Conservation (phyloP, 2,113 vertebrate species). For the Noctilio leporinus region DNA sequence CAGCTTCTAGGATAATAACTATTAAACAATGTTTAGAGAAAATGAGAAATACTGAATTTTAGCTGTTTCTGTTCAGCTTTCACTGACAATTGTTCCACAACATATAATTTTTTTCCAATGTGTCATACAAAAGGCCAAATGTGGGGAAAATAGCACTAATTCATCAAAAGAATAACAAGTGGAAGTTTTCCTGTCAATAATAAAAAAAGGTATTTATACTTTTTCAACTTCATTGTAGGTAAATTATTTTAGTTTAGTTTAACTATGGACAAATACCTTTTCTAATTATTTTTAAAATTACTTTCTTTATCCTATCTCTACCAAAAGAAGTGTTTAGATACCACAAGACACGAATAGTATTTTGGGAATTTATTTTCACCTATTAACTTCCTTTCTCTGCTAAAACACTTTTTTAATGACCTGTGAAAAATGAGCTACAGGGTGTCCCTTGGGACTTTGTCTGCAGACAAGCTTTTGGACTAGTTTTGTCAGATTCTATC, state of each 20-base stretch:
- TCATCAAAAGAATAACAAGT: neutral
- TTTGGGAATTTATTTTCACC: neutral
- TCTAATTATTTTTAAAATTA: neutral
- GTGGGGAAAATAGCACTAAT: neutral
- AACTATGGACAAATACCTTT: neutral
- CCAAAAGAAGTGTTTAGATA: neutral
- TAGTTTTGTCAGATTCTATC: neutral
- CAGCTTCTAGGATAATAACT: neutral
- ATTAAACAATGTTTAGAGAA: neutral
- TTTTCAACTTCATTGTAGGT: neutral
- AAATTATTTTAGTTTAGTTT: conserved; percentile 1
- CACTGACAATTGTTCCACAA: neutral
- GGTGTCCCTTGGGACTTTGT: neutral
- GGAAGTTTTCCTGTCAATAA: neutral
- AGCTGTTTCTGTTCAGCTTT: neutral
- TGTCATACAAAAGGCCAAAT: neutral
- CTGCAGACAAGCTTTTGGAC: neutral
- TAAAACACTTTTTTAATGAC: neutral
- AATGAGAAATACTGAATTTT: neutral
- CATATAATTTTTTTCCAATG: neutral
- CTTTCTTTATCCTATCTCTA: neutral
- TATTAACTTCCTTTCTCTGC: neutral
- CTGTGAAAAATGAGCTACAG: neutral
- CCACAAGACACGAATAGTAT: neutral
- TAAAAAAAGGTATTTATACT: neutral